Percentiles rank a stretch among this genome's conserved stretches.
These are phyloP conservation scores for Virgularia gustaviana DNA, from an alignment of 92 coral and sea anemone genomes.

Conservation along the genomic window DNA sequence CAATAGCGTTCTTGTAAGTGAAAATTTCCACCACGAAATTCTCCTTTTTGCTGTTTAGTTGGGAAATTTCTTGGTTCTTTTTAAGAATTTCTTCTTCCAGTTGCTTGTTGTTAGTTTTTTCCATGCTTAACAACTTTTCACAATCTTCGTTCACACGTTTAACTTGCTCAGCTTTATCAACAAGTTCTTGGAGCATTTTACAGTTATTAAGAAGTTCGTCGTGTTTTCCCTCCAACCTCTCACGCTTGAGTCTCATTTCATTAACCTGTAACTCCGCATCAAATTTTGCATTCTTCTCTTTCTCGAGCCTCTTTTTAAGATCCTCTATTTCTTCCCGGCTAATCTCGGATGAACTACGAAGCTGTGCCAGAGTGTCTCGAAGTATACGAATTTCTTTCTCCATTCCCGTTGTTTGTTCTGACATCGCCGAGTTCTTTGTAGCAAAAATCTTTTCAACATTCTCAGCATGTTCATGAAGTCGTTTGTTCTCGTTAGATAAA, in stretches of 20 bases:
- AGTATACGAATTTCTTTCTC: conserved; percentile 28
- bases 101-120: background rate
- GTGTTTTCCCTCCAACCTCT: conserved; percentile 14
- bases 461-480: conserved; percentile 20
- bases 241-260: conserved; percentile 3
- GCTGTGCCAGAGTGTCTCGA: conserved; percentile 21
- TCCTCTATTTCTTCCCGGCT: conserved; percentile 18
- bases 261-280: conserved; percentile 1
- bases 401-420: conserved; percentile 35
- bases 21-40: background rate
- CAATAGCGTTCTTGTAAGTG: background rate
- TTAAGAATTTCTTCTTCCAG: background rate
- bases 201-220: conserved; percentile 13
- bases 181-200: conserved; percentile 1
- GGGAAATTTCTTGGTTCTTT: background rate
- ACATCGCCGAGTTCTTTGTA: conserved; percentile 13
- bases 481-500: conserved; percentile 1
- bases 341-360: background rate
- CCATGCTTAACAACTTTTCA: background rate
- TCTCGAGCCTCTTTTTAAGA: conserved; percentile 8
- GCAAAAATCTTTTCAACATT: conserved; percentile 5
- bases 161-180: background rate
- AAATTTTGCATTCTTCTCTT: conserved; percentile 12
- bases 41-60: background rate
- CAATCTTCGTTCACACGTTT: conserved; percentile 12